Evolutionary conservation across 2,888 invertebrate genomes (phyloP).

Genomic region (Oscheius sp.): DNA sequence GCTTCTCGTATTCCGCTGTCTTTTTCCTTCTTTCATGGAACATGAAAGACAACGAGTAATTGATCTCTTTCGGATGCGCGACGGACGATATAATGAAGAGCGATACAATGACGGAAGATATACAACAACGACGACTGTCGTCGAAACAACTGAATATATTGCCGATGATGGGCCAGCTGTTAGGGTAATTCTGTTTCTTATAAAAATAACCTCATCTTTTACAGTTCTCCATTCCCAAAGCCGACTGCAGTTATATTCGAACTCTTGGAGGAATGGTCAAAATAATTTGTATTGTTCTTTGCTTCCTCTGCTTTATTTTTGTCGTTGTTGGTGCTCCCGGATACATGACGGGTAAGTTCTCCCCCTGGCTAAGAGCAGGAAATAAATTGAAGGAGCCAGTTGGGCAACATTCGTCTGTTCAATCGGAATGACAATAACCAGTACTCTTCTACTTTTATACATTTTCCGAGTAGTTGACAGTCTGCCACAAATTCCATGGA

Average conservation of each 20-base stretch:
- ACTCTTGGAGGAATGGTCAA: constrained; percentile 85
- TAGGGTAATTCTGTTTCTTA: constrained; percentile 28
- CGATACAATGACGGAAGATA: constrained; percentile 1
- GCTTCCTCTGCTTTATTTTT: constrained; percentile 83
- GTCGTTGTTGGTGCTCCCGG: constrained; percentile 80
- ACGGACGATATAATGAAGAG: constrained; percentile 8
- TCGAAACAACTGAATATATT: constrained; percentile 59
- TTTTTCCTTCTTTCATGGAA: background rate
- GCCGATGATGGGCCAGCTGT: constrained; percentile 58
- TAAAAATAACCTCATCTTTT: constrained; percentile 17
- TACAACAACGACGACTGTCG: constrained; percentile 60
- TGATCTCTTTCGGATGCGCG: constrained; percentile 22
- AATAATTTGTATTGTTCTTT: constrained; percentile 80
- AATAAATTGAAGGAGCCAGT: constrained; percentile 77
- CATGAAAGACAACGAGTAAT: constrained; percentile 10
- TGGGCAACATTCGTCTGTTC: constrained; percentile 79
- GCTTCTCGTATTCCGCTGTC: background rate
- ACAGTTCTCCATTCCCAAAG: constrained; percentile 73
- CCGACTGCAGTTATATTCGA: constrained; percentile 82
- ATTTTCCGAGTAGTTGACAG: constrained; percentile 88
- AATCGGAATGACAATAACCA: constrained; percentile 87
- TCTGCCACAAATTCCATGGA: constrained; percentile 87
- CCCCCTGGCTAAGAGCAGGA: background rate
- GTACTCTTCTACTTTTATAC: constrained; percentile 84
- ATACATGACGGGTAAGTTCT: constrained; percentile 68